Evolutionary conservation across 1,140 invertebrate species (phyloP).

Genomic region (Euura saliciscinereae): DNA sequence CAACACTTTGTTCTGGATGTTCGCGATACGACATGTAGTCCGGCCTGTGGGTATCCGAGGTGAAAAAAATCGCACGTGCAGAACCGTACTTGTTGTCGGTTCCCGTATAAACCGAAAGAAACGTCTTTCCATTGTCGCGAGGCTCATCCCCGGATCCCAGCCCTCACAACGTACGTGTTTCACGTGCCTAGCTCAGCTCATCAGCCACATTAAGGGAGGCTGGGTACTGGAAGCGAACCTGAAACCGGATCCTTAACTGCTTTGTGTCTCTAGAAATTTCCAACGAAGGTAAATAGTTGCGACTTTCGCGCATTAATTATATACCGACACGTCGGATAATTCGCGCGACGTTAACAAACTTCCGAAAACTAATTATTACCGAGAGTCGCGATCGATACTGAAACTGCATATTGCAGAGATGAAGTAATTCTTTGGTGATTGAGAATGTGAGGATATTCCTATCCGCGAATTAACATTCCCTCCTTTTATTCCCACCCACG

Average conservation of each 20-base stretch:
- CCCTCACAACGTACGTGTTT: background rate
- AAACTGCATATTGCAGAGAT: no score
- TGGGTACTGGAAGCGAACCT: background rate
- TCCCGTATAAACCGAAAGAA: background rate
- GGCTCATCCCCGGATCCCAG: background rate
- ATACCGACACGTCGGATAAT: background rate
- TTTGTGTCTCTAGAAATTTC: background rate
- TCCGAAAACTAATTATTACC: no score
- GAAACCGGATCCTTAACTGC: background rate
- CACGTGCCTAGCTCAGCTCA: background rate
- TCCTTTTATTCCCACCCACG: background rate
- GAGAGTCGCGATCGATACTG: no score
- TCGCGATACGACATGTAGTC: background rate
- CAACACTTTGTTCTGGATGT: background rate
- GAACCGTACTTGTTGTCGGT: no score
- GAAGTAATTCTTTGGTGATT: no score
- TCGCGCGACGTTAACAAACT: background rate
- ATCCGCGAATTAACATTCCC: constrained; percentile 1
- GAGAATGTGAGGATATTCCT: no score
- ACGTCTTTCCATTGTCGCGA: background rate
- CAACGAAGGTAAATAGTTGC: background rate
- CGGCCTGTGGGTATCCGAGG: background rate
- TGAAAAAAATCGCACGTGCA: no score
- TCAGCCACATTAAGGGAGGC: background rate
- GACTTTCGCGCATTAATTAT: background rate